phyloP scores from a whole-genome alignment of 2,113 vertebrate species.

The Indri indri region DNA sequence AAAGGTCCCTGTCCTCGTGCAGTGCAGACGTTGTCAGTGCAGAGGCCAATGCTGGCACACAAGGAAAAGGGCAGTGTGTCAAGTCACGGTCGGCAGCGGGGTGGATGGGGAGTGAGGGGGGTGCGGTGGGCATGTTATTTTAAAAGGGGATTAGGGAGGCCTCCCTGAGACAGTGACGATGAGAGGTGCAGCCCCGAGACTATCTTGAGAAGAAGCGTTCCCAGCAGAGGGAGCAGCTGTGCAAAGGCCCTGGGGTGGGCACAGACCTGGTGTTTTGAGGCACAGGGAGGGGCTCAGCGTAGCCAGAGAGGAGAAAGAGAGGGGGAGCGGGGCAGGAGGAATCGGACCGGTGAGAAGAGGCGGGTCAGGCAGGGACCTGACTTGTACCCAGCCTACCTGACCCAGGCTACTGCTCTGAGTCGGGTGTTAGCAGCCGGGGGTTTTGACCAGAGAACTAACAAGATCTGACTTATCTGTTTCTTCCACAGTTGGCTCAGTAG shows the following conservation, averaged over 20 bases:
- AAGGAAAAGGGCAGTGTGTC: accelerated
- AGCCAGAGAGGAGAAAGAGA: background rate
- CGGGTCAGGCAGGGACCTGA: accelerated
- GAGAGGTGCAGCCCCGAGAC: background rate
- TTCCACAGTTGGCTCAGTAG: background rate
- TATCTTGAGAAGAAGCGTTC: background rate
- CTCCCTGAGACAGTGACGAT: background rate
- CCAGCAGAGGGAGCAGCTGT: background rate
- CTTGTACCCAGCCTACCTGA: no score
- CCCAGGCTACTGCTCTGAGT: background rate
- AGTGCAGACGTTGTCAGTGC: accelerated
- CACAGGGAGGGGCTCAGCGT: background rate
- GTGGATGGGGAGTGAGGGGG: background rate
- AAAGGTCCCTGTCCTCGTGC: background rate
- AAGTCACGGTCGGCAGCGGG: no score
- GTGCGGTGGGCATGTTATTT: background rate
- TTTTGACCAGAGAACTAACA: background rate
- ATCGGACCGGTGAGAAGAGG: background rate
- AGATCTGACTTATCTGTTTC: background rate
- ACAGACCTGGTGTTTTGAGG: background rate
- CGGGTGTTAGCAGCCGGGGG: background rate
- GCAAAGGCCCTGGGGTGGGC: background rate
- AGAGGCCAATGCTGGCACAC: accelerated
- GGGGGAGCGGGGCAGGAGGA: accelerated
- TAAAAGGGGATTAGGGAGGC: background rate